Evolutionary conservation across 1,140 invertebrate species (phyloP).

Genomic region (Yoshiicerus persimilis): DNA sequence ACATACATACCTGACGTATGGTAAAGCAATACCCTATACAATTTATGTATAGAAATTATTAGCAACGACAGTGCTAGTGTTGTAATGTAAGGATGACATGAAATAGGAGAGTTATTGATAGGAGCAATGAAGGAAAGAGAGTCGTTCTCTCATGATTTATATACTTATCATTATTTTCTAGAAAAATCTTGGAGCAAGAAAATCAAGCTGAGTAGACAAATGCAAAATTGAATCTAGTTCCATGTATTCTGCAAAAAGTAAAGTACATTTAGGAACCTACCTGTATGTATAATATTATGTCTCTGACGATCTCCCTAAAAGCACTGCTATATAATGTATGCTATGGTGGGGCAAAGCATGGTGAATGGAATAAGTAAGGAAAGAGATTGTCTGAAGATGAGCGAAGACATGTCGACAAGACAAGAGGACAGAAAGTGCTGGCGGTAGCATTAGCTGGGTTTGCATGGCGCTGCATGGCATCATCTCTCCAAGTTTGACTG

Average conservation of each 20-base stretch:
- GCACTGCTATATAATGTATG: background rate
- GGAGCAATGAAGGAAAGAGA: background rate
- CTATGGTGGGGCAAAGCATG: background rate
- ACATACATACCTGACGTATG: background rate
- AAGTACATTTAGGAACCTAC: background rate
- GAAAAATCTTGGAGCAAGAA: background rate
- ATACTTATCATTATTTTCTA: background rate
- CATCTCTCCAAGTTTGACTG: background rate
- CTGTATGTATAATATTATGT: background rate
- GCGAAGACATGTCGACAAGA: background rate
- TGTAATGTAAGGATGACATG: background rate
- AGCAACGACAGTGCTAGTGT: background rate
- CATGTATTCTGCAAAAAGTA: background rate
- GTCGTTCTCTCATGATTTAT: background rate
- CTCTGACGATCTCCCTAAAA: background rate
- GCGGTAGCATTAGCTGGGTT: background rate
- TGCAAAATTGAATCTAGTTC: background rate
- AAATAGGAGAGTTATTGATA: background rate
- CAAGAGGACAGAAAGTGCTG: slow-evolving; percentile 7
- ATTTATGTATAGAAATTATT: background rate
- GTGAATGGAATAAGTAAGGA: background rate
- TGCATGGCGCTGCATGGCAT: background rate
- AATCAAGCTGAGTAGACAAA: slow-evolving; percentile 10
- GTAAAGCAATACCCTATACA: background rate
- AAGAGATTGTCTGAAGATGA: background rate